Evolutionary conservation across 2,888 invertebrate species (phyloP).

Genomic region (Trichogramma dendrolimi): DNA sequence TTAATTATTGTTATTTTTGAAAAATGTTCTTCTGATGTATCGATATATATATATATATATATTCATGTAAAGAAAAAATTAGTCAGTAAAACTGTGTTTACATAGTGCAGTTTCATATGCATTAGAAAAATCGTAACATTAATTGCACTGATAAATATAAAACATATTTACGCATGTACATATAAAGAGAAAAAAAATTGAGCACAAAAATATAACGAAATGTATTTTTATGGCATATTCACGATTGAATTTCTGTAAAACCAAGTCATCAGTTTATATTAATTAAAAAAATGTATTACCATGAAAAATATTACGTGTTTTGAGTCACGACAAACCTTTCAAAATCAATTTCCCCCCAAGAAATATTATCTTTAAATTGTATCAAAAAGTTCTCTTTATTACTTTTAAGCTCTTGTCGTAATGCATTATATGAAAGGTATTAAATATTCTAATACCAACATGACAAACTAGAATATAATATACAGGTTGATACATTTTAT

Average conservation of each 20-base stretch:
- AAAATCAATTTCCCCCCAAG: neutral
- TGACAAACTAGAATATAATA: conserved; percentile 39
- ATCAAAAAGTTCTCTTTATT: conserved; percentile 17
- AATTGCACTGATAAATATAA: conserved; percentile 17
- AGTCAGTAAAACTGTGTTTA: too few relatives aligned
- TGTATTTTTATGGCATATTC: conserved; percentile 16
- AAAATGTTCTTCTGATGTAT: too few relatives aligned
- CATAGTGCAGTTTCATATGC: too few relatives aligned
- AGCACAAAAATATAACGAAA: conserved; percentile 13
- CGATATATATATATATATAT: too few relatives aligned
- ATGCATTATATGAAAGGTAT: conserved; percentile 10
- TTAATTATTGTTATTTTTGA: too few relatives aligned
- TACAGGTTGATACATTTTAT: conserved; percentile 34
- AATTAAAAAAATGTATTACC: conserved; percentile 26
- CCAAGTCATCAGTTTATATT: conserved; percentile 27
- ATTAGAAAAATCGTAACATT: neutral
- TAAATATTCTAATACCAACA: conserved; percentile 29
- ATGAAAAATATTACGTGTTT: neutral
- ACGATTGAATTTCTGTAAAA: conserved; percentile 17
- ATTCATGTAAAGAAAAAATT: too few relatives aligned
- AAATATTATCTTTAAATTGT: neutral
- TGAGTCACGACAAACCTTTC: neutral
- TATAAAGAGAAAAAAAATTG: conserved; percentile 8
- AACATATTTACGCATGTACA: conserved; percentile 26
- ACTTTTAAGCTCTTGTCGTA: conserved; percentile 24